phyloP scores from a whole-genome alignment of 2,113 vertebrate species.

The Crotalus viridis region DNA sequence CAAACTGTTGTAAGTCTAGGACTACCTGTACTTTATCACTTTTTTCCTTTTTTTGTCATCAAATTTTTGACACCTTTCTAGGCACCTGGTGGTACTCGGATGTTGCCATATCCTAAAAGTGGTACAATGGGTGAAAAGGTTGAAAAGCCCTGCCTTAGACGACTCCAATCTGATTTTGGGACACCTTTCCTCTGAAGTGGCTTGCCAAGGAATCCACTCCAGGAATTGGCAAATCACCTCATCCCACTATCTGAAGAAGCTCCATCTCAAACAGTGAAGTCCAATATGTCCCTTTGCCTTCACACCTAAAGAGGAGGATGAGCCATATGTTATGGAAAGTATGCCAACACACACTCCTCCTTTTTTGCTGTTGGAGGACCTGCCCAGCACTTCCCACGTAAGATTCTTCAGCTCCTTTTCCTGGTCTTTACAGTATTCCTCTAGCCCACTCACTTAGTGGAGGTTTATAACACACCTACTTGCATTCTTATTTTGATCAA shows the following conservation, averaged over 20 bases:
- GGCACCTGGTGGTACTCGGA: too few species aligned
- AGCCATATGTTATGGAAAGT: constrained; percentile 3
- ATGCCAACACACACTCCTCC: background rate
- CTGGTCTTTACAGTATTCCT: background rate
- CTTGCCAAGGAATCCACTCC: constrained; percentile 2
- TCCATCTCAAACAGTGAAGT: background rate
- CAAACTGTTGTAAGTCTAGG: too few species aligned
- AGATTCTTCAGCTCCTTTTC: background rate
- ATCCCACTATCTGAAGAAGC: background rate
- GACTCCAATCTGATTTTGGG: background rate
- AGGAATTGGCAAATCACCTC: background rate
- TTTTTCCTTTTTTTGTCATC: too few species aligned
- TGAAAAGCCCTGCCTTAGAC: background rate
- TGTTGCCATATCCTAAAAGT: too few species aligned
- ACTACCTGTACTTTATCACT: too few species aligned
- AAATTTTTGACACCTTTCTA: too few species aligned
- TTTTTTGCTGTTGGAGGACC: background rate
- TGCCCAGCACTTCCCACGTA: background rate
- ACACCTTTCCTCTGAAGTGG: background rate
- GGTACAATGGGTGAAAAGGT: too few species aligned
- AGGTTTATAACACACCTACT: background rate
- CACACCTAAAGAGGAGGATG: background rate
- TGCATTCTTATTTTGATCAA: background rate
- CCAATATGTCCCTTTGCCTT: background rate
- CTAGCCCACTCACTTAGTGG: background rate